Evolutionary conservation across 2,113 vertebrate species (phyloP).

Genomic region (Varanus komodoensis): DNA sequence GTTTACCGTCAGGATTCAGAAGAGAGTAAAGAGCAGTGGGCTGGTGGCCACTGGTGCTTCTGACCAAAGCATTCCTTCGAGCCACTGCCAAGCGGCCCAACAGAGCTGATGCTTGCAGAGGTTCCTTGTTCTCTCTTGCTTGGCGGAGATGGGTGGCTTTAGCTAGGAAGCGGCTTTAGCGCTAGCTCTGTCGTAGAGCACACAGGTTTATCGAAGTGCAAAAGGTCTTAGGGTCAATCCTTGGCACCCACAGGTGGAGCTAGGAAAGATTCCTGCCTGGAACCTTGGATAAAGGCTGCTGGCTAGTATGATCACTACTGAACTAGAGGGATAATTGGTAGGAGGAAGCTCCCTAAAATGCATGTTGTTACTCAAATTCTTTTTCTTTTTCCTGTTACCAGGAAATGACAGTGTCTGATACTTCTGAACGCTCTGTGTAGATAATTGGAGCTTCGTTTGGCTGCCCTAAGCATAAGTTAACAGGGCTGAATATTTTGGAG

Average conservation of each 20-base stretch:
- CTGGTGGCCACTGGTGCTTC: no score
- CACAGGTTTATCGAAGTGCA: neutral
- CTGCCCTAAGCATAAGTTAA: slow-evolving; percentile 48
- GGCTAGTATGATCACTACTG: neutral
- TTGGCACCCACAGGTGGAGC: neutral
- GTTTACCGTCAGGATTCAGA: no score
- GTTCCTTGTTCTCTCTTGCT: neutral
- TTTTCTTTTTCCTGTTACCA: slow-evolving; percentile 36
- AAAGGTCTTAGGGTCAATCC: neutral
- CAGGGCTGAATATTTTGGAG: slow-evolving; percentile 43
- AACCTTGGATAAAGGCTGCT: neutral
- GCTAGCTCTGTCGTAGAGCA: neutral
- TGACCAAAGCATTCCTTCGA: no score
- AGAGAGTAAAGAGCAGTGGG: no score
- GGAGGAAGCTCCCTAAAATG: no score
- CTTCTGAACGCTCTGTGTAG: slow-evolving; percentile 34
- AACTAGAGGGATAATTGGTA: neutral
- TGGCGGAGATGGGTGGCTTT: neutral
- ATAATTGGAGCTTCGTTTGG: slow-evolving; percentile 43
- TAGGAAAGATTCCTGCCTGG: neutral
- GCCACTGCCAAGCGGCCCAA: neutral
- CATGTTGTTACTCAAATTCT: neutral
- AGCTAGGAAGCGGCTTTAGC: neutral
- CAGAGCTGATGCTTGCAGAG: neutral
- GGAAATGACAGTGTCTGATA: neutral